Conservation (phyloP, 2,888 invertebrate genomes). For the Erebia ligea region DNA sequence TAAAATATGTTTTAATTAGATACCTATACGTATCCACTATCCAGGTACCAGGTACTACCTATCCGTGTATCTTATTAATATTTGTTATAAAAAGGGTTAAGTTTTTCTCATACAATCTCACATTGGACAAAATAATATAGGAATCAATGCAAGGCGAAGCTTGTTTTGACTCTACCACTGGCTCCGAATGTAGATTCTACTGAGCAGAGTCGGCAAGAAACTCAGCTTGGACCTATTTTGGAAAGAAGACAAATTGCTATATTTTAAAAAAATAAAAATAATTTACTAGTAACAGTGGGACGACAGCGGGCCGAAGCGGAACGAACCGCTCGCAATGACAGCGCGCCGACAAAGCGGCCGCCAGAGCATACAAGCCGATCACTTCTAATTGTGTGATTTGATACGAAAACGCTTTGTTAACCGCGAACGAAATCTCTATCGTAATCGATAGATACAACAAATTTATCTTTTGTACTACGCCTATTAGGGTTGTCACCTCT, state of each 20-base stretch:
- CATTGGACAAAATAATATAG: no score
- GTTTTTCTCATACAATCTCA: no score
- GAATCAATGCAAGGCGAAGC: no score
- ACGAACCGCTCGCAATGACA: slow-evolving; percentile 61
- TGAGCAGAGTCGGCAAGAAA: no score
- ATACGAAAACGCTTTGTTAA: slow-evolving; percentile 80
- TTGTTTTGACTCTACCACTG: no score
- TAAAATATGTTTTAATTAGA: no score
- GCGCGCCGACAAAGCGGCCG: slow-evolving; percentile 75
- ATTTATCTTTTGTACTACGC: slow-evolving; percentile 70
- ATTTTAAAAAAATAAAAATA: neutral
- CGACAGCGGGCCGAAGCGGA: slow-evolving; percentile 50
- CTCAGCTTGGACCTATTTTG: no score
- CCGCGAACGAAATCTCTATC: slow-evolving; percentile 73
- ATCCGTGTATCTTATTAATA: no score
- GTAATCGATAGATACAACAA: slow-evolving; percentile 72
- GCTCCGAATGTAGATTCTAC: no score
- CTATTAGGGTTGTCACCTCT: slow-evolving; percentile 28
- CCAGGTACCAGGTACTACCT: no score
- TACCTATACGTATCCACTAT: no score
- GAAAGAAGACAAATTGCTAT: neutral
- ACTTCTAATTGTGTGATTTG: slow-evolving; percentile 82
- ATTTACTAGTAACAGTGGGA: neutral
- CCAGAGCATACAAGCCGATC: slow-evolving; percentile 68
- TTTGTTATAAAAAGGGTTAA: no score